These are phyloP conservation scores for Neomicropteryx cornuta DNA, from an alignment of 1,140 invertebrate genomes.

Conservation along the genomic window DNA sequence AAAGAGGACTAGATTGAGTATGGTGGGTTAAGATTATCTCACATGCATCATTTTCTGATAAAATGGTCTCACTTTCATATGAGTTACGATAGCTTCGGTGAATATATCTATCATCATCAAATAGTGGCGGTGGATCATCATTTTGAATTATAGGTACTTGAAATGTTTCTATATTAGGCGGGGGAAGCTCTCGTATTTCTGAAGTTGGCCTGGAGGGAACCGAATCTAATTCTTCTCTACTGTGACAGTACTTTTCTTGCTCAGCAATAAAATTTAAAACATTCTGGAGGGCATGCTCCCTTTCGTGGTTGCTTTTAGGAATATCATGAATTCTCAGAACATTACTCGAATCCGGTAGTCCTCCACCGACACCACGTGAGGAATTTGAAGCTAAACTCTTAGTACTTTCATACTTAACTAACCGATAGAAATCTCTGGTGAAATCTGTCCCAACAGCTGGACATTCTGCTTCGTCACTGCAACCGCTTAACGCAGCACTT, in stretches of 20 bases:
- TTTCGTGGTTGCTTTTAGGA: constrained; percentile 38
- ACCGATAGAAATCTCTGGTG: constrained; percentile 62
- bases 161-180: constrained; percentile 34
- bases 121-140: no score
- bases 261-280: constrained; percentile 65
- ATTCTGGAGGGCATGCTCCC: constrained; percentile 59
- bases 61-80: constrained; percentile 11
- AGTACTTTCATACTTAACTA: constrained; percentile 70
- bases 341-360: constrained; percentile 30
- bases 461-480: constrained; percentile 50
- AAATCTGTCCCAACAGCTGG: constrained; percentile 63
- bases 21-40: constrained; percentile 15
- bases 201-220: constrained; percentile 40
- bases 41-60: constrained; percentile 16
- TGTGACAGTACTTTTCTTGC: constrained; percentile 57
- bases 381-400: constrained; percentile 68
- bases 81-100: constrained; percentile 9
- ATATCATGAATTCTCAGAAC: constrained; percentile 32
- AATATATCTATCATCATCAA: constrained; percentile 5
- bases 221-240: constrained; percentile 42
- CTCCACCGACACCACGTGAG: constrained; percentile 41
- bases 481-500: constrained; percentile 53
- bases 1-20: constrained; percentile 12
- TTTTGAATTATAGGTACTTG: no score
- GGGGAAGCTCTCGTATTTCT: constrained; percentile 36